A percentile compares a stretch with the other conserved stretches of the same genome.
phyloP scores from a whole-genome alignment of 2,113 vertebrate genomes.

The Embiotoca jacksoni region DNA sequence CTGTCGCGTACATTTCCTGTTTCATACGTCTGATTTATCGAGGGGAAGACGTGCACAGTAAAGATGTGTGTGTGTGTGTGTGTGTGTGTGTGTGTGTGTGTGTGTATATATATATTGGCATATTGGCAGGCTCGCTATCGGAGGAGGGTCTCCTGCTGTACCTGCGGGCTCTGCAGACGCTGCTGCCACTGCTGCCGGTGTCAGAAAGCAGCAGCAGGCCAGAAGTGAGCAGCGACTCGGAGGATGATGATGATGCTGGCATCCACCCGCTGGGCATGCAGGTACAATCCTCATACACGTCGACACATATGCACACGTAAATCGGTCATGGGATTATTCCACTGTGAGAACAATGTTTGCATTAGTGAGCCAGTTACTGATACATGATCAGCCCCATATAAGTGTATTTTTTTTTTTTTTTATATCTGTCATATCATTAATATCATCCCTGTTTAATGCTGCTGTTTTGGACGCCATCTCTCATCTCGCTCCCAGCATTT shows the following conservation, averaged over 20 bases:
- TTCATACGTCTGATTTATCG: constrained; percentile 19
- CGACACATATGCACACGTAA: neutral
- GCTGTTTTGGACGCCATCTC: too few species aligned
- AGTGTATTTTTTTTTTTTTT: too few species aligned
- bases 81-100: constrained; percentile 4
- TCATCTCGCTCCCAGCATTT: too few species aligned
- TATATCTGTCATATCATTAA: too few species aligned
- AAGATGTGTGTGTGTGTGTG: constrained; percentile 23
- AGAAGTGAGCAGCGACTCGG: constrained; percentile 92
- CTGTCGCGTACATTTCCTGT: neutral
- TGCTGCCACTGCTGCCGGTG: constrained; percentile 91
- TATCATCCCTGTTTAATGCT: too few species aligned
- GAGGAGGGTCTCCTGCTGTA: constrained; percentile 95
- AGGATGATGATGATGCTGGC: constrained; percentile 91
- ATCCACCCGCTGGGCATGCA: constrained; percentile 79
- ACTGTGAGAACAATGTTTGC: neutral
- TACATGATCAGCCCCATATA: too few species aligned
- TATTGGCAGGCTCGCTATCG: constrained; percentile 87
- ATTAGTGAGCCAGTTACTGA: too few species aligned
- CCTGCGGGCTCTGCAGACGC: constrained; percentile 90
- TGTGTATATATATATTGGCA: too few species aligned
- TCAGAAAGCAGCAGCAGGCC: constrained; percentile 84
- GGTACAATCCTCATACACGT: constrained; percentile 73
- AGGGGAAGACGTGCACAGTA: constrained; percentile 7
- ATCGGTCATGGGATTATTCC: neutral